These are phyloP conservation scores for Muschampia plurimacula DNA, from an alignment of 2,888 invertebrate genomes.

Conservation along the genomic window DNA sequence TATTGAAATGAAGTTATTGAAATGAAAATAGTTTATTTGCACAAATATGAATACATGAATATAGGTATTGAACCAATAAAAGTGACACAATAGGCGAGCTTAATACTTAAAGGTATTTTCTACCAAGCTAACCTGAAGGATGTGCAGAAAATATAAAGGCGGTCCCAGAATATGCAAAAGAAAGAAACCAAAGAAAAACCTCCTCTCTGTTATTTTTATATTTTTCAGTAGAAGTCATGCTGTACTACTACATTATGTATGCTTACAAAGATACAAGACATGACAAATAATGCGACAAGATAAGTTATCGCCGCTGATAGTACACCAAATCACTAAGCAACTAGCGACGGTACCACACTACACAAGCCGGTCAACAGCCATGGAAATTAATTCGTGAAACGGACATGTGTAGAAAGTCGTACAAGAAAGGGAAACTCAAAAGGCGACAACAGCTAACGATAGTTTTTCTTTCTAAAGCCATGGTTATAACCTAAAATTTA, in stretches of 20 bases:
- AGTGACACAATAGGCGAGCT: too few relatives aligned
- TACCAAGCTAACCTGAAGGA: too few relatives aligned
- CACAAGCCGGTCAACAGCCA: constrained; percentile 15
- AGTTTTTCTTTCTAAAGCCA: not conserved
- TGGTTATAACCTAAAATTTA: not conserved
- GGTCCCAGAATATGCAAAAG: too few relatives aligned
- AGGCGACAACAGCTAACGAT: not conserved
- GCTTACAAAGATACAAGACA: not conserved
- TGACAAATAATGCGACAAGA: constrained; percentile 9
- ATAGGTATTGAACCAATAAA: too few relatives aligned
- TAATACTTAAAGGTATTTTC: too few relatives aligned
- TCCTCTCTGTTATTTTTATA: not conserved
- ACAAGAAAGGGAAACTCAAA: constrained; percentile 24
- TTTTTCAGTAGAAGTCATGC: not conserved
- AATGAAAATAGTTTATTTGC: too few relatives aligned
- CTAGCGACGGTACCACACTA: constrained; percentile 1
- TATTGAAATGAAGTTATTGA: too few relatives aligned
- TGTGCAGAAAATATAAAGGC: too few relatives aligned
- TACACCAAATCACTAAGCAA: constrained; percentile 7
- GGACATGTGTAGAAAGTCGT: constrained; percentile 23
- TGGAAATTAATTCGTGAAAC: constrained; percentile 25
- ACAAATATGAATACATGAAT: too few relatives aligned
- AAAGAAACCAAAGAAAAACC: too few relatives aligned
- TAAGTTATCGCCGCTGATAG: constrained; percentile 3
- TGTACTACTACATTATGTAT: too few relatives aligned